Percentiles rank a stretch among this genome's conserved stretches.
Conservation (phyloP, 2,797 vertebrate species). For the Amblyopsis hoosieri region DNA sequence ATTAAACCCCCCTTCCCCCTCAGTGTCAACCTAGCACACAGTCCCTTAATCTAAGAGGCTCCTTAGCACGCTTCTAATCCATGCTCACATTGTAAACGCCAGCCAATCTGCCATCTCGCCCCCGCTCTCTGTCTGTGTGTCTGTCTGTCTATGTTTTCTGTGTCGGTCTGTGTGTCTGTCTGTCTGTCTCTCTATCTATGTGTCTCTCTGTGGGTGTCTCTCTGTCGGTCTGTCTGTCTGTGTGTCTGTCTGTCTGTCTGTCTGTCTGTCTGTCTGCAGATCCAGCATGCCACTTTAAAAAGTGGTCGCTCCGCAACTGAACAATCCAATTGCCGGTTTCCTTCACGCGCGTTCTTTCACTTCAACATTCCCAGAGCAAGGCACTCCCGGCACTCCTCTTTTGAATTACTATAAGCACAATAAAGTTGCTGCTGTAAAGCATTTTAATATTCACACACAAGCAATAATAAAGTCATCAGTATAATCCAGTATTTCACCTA, state of each 20-base stretch:
- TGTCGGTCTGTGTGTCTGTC: not conserved
- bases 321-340: conserved; percentile 61
- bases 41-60: conserved; percentile 18
- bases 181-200: no score
- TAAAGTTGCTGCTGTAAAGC: conserved; percentile 4
- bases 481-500: conserved; percentile 12
- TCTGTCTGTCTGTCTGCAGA: conserved; percentile 43
- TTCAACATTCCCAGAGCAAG: not conserved
- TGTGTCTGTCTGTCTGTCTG: conserved; percentile 8
- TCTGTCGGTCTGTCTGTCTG: no score
- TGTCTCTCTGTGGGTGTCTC: no score
- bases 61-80: conserved; percentile 32
- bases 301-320: conserved; percentile 30
- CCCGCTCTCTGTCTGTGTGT: conserved; percentile 4
- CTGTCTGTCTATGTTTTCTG: conserved; percentile 8
- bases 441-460: conserved; percentile 12
- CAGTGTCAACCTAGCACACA: conserved; percentile 37
- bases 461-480: not conserved
- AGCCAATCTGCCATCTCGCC: conserved; percentile 54
- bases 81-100: conserved; percentile 37
- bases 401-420: not conserved
- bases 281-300: not conserved
- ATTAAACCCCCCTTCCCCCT: conserved; percentile 53
- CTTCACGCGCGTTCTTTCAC: conserved; percentile 20
- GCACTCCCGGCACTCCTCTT: not conserved